Evolutionary conservation across 2,797 vertebrate genomes (phyloP).

Genomic region (Bradypus variegatus): DNA sequence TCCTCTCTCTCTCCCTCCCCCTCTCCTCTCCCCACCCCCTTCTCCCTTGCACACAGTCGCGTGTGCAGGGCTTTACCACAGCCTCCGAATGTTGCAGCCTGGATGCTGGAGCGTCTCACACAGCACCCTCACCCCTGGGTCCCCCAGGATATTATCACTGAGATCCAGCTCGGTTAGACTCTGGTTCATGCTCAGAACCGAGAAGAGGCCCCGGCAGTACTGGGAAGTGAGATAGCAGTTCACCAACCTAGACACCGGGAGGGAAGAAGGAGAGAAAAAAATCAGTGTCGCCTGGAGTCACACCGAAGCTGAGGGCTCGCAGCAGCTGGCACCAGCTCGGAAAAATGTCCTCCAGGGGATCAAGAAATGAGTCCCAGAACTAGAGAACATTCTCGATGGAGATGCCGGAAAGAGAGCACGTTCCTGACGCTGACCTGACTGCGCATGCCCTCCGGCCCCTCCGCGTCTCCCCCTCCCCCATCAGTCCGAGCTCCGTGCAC

Average conservation of each 20-base stretch:
- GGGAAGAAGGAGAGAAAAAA: not conserved
- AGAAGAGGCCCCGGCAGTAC: slow-evolving; percentile 73
- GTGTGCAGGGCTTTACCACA: slow-evolving; percentile 42
- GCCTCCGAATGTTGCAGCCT: slow-evolving; percentile 46
- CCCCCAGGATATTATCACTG: slow-evolving; percentile 58
- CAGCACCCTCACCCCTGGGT: slow-evolving; percentile 34
- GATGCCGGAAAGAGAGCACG: too few relatives aligned
- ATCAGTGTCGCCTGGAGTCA: not conserved
- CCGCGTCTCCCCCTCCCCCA: not conserved
- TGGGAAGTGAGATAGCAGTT: slow-evolving; percentile 4
- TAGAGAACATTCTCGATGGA: not conserved
- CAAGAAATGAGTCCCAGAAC: not conserved
- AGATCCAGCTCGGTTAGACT: slow-evolving; percentile 58
- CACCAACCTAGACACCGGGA: slow-evolving; percentile 2
- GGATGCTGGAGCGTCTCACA: slow-evolving; percentile 54
- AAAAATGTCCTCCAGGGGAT: not conserved
- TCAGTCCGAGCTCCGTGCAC: not conserved
- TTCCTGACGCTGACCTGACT: not conserved
- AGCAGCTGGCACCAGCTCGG: not conserved
- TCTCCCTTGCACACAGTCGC: not conserved
- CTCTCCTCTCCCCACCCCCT: too few relatives aligned
- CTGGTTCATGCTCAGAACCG: slow-evolving; percentile 18
- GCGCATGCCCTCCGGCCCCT: not conserved
- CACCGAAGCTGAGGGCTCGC: not conserved
- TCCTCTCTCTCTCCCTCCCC: too few relatives aligned